Conservation (phyloP, 2,888 invertebrate genomes). For the Mycogona germanica region DNA sequence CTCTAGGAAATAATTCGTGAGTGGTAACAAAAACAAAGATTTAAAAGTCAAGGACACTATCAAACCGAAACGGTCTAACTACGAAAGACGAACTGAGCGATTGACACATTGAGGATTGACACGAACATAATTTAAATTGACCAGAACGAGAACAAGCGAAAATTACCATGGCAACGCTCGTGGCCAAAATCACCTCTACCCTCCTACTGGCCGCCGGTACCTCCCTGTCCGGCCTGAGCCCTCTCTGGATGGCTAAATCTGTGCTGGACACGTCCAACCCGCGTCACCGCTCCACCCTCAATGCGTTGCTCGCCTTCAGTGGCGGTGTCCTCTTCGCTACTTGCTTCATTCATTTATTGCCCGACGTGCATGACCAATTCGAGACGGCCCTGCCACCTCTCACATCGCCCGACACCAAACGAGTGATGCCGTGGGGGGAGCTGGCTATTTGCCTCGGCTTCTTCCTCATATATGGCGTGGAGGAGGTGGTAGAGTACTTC, state of each 20-base stretch:
- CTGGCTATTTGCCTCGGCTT: conserved; percentile 61
- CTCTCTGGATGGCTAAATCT: conserved; percentile 50
- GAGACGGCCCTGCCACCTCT: conserved; percentile 38
- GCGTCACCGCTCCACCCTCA: background rate
- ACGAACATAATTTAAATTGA: no score
- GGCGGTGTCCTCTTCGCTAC: conserved; percentile 73
- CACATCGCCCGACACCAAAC: conserved; percentile 27
- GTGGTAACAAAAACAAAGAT: no score
- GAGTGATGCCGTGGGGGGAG: conserved; percentile 52
- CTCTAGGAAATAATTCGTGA: no score
- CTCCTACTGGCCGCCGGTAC: conserved; percentile 60
- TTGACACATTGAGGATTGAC: no score
- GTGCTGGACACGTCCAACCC: background rate
- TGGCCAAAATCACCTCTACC: conserved; percentile 69
- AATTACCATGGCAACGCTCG: conserved; percentile 40
- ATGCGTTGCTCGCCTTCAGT: conserved; percentile 53
- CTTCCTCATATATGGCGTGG: conserved; percentile 64
- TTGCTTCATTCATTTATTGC: conserved; percentile 66
- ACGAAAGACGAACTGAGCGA: no score
- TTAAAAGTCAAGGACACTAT: no score
- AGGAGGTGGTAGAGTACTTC: conserved; percentile 60
- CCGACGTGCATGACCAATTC: conserved; percentile 60
- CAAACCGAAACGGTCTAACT: no score
- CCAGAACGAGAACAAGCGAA: no score
- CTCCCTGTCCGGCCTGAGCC: conserved; percentile 57